phyloP scores from a whole-genome alignment of 1,140 invertebrate genomes.

The Drosophila paulistorum region DNA sequence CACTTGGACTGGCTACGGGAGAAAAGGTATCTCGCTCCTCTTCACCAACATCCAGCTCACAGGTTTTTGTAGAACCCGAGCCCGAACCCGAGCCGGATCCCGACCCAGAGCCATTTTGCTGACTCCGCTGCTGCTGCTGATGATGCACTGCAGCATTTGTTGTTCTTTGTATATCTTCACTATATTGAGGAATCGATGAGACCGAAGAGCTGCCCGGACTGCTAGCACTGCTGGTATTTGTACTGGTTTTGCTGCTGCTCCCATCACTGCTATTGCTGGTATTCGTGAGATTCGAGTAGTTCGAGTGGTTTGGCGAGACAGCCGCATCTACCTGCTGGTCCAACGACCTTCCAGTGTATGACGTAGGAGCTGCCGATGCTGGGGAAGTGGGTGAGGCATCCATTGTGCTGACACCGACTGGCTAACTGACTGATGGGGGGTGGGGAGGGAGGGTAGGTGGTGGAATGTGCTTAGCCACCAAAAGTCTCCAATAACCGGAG shows the following conservation, averaged over 20 bases:
- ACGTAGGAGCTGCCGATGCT: constrained; percentile 31
- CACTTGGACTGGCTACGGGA: constrained; percentile 64
- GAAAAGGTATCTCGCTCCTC: constrained; percentile 79
- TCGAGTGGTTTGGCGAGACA: constrained; percentile 67
- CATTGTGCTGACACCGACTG: constrained; percentile 36
- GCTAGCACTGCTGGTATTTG: constrained; percentile 32
- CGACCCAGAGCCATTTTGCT: constrained; percentile 43
- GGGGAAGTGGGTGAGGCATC: constrained; percentile 55
- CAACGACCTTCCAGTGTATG: constrained; percentile 60
- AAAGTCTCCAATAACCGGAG: constrained; percentile 7
- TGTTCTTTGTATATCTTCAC: constrained; percentile 61
- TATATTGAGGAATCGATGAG: constrained; percentile 77
- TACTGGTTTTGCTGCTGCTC: constrained; percentile 40
- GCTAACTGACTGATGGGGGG: background rate
- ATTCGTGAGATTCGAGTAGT: constrained; percentile 77
- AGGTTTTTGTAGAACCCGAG: constrained; percentile 63
- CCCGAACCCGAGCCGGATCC: constrained; percentile 56
- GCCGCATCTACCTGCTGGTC: constrained; percentile 63
- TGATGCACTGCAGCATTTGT: constrained; percentile 31
- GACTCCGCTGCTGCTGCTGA: constrained; percentile 34
- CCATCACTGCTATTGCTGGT: constrained; percentile 42
- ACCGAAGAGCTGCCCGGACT: constrained; percentile 50
- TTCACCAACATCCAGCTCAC: constrained; percentile 74
- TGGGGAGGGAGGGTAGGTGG: constrained; percentile 1
- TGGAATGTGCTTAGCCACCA: background rate